Conservation (phyloP, 2,888 invertebrate species). For the Pinctada fucata region DNA sequence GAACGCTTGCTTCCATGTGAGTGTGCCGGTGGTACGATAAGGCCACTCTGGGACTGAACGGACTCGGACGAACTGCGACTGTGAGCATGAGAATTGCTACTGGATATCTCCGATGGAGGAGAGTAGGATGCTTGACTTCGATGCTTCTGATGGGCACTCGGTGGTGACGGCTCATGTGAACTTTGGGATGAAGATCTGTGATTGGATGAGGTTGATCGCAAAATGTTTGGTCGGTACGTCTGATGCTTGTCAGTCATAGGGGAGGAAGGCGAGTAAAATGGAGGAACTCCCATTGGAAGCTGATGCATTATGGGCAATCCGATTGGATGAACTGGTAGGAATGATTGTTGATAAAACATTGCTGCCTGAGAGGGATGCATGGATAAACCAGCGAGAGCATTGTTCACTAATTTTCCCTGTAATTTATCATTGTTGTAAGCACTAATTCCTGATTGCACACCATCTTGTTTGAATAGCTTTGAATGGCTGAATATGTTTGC, state of each 20-base stretch:
- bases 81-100: not conserved
- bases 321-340: conserved; percentile 41
- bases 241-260: conserved; percentile 24
- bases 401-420: conserved; percentile 6
- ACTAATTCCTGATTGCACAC: conserved; percentile 33
- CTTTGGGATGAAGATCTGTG: not conserved
- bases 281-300: conserved; percentile 32
- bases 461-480: conserved; percentile 37
- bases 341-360: conserved; percentile 54
- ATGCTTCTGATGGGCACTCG: not conserved
- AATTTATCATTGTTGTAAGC: conserved; percentile 20
- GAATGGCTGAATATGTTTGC: conserved; percentile 33
- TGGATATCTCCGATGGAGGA: not conserved
- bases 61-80: not conserved
- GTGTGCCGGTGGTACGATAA: conserved; percentile 47
- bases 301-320: conserved; percentile 41
- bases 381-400: conserved; percentile 24
- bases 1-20: conserved; percentile 42
- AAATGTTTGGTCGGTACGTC: conserved; percentile 31
- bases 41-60: conserved; percentile 6
- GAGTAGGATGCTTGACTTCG: not conserved
- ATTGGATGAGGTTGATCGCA: not conserved
- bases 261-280: conserved; percentile 20
- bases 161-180: not conserved
- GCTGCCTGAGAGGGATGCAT: conserved; percentile 37